Evolutionary conservation across 2,113 vertebrate species (phyloP).

Genomic region (Tyto alba): DNA sequence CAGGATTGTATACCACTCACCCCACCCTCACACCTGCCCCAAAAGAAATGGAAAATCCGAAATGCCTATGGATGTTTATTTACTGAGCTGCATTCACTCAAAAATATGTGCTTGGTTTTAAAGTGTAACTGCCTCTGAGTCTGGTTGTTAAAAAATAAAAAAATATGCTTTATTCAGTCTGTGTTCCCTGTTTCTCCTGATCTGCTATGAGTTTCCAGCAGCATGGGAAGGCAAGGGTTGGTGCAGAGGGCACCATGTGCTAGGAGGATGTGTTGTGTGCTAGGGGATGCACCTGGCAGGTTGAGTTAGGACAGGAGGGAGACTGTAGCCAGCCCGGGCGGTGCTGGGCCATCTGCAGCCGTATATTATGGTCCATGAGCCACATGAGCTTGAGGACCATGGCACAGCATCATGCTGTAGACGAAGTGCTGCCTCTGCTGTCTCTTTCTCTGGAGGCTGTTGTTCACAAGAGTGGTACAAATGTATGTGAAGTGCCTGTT

Average conservation of each 20-base stretch:
- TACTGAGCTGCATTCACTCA: background rate
- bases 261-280: background rate
- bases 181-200: background rate
- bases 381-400: rapidly evolving
- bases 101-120: background rate
- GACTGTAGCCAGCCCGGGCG: rapidly evolving
- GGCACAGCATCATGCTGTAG: rapidly evolving
- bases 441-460: background rate
- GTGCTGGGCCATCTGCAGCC: background rate
- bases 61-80: background rate
- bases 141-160: background rate
- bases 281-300: background rate
- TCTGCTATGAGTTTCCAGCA: background rate
- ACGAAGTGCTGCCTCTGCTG: background rate
- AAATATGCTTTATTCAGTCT: background rate
- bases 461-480: background rate
- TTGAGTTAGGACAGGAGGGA: background rate
- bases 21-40: background rate
- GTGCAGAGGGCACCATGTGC: too few species aligned
- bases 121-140: background rate
- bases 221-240: background rate
- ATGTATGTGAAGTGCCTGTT: background rate
- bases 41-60: background rate
- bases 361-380: rapidly evolving
- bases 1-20: background rate